phyloP scores from a whole-genome alignment of 2,113 vertebrate species.

The Phyllostomus hastatus region DNA sequence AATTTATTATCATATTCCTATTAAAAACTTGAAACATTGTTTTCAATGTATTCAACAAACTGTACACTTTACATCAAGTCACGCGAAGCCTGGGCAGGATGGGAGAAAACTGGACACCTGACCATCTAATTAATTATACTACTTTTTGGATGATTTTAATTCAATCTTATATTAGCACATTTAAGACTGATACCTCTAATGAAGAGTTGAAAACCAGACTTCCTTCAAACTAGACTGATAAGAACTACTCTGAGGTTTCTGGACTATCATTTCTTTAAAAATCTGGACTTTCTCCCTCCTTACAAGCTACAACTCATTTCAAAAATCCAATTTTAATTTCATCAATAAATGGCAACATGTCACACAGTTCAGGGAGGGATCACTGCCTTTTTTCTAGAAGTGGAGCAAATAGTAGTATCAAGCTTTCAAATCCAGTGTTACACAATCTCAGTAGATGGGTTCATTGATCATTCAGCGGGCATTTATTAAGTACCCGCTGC shows the following conservation, averaged over 20 bases:
- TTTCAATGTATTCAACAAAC: background rate
- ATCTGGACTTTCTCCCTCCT: background rate
- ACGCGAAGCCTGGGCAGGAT: background rate
- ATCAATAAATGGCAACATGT: background rate
- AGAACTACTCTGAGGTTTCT: background rate
- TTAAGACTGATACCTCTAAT: background rate
- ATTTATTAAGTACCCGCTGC: background rate
- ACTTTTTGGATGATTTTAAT: background rate
- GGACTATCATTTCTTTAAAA: background rate
- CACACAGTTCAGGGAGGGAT: background rate
- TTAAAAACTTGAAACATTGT: background rate
- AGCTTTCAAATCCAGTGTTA: background rate
- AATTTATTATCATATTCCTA: background rate
- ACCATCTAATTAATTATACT: background rate
- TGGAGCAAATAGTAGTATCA: background rate
- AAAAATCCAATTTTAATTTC: slow-evolving; percentile 7
- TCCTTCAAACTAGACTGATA: background rate
- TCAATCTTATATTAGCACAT: background rate
- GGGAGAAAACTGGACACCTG: background rate
- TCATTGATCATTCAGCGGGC: background rate
- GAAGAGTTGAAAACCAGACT: background rate
- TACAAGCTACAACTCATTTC: background rate
- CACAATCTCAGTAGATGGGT: background rate
- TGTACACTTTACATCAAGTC: background rate
- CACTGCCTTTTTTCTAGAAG: background rate